A percentile compares a stretch with the other conserved stretches of the same genome.
phyloP scores from a whole-genome alignment of 2,797 vertebrate species.

The Melanotaenia parkinsoni region DNA sequence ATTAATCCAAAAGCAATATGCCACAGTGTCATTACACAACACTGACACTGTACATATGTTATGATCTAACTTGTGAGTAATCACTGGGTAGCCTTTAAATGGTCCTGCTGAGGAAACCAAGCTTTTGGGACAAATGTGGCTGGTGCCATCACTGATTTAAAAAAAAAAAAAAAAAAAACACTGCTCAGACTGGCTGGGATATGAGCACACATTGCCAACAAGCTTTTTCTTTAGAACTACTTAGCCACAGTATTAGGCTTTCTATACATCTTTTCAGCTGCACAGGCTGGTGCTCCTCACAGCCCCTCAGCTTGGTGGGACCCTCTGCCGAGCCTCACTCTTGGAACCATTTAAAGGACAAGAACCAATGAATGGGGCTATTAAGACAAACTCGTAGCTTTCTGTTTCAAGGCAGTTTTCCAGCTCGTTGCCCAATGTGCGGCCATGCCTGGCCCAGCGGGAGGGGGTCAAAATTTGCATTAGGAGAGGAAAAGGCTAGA shows the following conservation, averaged over 20 bases:
- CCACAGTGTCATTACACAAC: conserved; percentile 12
- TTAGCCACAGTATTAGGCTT: conserved; percentile 28
- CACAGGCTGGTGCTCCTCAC: conserved; percentile 29
- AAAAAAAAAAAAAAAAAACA: conserved; percentile 9
- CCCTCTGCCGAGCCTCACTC: conserved; percentile 46
- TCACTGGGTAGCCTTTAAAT: conserved; percentile 14
- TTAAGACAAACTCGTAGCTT: conserved; percentile 55
- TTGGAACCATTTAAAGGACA: conserved; percentile 54
- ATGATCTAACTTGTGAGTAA: conserved; percentile 16
- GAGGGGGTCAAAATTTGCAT: conserved; percentile 57
- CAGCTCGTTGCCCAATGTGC: conserved; percentile 35
- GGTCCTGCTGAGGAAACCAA: conserved; percentile 24
- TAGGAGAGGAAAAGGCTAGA: conserved; percentile 31
- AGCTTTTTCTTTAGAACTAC: conserved; percentile 30
- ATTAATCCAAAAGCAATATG: neutral
- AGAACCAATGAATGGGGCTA: conserved; percentile 65
- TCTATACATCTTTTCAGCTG: conserved; percentile 51
- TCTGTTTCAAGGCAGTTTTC: conserved; percentile 38
- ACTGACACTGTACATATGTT: conserved; percentile 8
- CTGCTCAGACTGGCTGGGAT: conserved; percentile 7
- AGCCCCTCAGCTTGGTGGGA: conserved; percentile 42
- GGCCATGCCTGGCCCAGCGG: conserved; percentile 44
- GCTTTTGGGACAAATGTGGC: conserved; percentile 45
- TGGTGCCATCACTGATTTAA: conserved; percentile 21
- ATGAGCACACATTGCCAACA: conserved; percentile 33